A percentile compares a stretch with the other conserved stretches of the same genome.
Evolutionary conservation across 2,888 invertebrate genomes (phyloP).

Genomic region (Oxyteleia sp.): DNA sequence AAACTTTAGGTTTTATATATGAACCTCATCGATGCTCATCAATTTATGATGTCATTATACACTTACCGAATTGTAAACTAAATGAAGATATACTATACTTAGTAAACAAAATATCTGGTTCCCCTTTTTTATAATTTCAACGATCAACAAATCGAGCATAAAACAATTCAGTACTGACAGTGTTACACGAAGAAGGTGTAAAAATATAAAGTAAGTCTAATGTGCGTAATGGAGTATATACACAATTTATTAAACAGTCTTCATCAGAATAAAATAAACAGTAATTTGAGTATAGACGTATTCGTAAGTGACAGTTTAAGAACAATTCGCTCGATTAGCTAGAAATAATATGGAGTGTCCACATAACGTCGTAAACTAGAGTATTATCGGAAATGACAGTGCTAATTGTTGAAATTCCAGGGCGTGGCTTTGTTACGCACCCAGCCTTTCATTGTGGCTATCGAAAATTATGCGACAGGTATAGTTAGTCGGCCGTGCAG

Average conservation of each 20-base stretch:
- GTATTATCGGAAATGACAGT: slow-evolving; percentile 72
- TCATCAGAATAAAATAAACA: slow-evolving; percentile 39
- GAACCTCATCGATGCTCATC: too few relatives aligned
- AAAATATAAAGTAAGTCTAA: background rate
- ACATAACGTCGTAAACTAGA: slow-evolving; percentile 52
- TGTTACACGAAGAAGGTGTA: slow-evolving; percentile 13
- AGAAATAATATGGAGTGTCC: slow-evolving; percentile 49
- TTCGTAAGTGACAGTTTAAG: slow-evolving; percentile 51
- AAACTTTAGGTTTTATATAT: too few relatives aligned
- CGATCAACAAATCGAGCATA: background rate
- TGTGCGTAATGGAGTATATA: slow-evolving; percentile 40
- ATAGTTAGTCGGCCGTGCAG: slow-evolving; percentile 69
- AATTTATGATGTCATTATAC: too few relatives aligned
- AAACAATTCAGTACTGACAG: background rate
- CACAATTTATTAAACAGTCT: slow-evolving; percentile 65
- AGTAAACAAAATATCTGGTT: background rate
- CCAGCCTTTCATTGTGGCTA: slow-evolving; percentile 71
- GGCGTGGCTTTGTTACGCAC: slow-evolving; percentile 81
- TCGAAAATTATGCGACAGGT: slow-evolving; percentile 71
- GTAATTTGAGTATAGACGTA: slow-evolving; percentile 15
- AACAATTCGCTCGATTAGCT: slow-evolving; percentile 53
- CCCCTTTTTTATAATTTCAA: background rate
- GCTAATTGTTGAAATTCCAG: slow-evolving; percentile 83
- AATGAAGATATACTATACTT: background rate
- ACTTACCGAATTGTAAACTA: background rate